Conservation (phyloP, 2,888 invertebrate genomes). For the Amblyjoppa fuscipennis region DNA sequence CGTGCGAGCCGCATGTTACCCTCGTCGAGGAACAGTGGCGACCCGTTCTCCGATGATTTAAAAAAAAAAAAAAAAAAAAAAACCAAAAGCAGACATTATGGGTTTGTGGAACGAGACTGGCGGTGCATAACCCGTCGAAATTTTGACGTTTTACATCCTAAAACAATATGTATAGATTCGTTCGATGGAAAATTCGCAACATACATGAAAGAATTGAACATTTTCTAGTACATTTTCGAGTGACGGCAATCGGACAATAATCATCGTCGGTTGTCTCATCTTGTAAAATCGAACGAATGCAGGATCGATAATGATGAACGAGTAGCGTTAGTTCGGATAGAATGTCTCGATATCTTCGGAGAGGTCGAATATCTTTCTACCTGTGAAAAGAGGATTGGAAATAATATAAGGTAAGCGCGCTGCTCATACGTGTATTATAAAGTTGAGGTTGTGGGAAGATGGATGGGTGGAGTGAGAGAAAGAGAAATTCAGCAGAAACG, state of each 20-base stretch:
- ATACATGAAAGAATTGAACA: neutral
- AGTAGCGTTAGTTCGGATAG: conserved; percentile 71
- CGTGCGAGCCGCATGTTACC: conserved; percentile 64
- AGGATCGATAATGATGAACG: conserved; percentile 79
- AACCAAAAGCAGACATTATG: neutral
- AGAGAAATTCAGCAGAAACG: conserved; percentile 39
- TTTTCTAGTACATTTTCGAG: neutral
- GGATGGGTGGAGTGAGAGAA: neutral
- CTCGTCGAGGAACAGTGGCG: conserved; percentile 1
- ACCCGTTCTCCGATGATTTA: conserved; percentile 13
- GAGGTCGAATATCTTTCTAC: conserved; percentile 73
- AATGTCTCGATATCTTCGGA: conserved; percentile 44
- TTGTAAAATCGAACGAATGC: conserved; percentile 26
- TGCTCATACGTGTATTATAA: conserved; percentile 26
- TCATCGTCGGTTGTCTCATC: conserved; percentile 24
- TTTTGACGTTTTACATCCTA: too few relatives aligned
- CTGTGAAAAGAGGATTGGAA: conserved; percentile 33
- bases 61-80: neutral
- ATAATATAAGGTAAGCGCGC: conserved; percentile 48
- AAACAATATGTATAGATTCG: too few relatives aligned
- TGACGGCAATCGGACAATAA: conserved; percentile 27
- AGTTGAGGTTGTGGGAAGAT: conserved; percentile 26
- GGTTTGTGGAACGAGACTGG: neutral
- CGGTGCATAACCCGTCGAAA: neutral
- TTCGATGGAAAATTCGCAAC: neutral